These are phyloP conservation scores for Antechinus stuartii DNA, from an alignment of 2,113 vertebrate species.

Conservation along the genomic window DNA sequence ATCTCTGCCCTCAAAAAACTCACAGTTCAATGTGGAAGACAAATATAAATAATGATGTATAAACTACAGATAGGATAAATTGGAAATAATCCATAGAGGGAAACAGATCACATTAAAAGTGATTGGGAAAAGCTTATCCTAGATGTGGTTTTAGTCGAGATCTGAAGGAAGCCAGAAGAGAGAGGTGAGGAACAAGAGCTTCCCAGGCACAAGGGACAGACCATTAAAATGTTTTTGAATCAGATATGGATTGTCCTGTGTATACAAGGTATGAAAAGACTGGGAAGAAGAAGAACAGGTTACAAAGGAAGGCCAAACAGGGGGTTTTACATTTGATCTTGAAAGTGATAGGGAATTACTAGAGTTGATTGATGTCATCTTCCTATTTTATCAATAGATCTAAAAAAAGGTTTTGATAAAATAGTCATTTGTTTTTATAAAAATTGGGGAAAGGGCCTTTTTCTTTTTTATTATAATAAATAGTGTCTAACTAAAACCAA, in stretches of 20 bases:
- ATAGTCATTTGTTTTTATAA: background rate
- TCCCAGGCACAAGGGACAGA: background rate
- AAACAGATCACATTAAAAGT: background rate
- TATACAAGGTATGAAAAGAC: background rate
- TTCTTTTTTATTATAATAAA: background rate
- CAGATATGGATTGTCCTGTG: background rate
- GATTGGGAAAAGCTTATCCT: background rate
- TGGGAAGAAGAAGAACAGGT: background rate
- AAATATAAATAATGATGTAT: background rate
- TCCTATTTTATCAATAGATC: background rate
- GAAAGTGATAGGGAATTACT: background rate
- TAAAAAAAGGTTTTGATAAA: background rate
- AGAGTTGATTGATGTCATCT: background rate
- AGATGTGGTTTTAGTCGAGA: background rate
- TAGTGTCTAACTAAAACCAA: background rate
- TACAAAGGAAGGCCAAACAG: background rate
- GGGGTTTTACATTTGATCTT: background rate
- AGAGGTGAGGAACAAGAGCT: background rate
- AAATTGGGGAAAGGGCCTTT: background rate
- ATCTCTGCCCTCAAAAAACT: background rate
- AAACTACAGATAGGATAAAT: background rate
- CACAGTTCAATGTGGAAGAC: background rate
- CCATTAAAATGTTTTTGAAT: background rate
- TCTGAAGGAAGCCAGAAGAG: background rate
- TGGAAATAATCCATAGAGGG: background rate